phyloP scores from a whole-genome alignment of 2,797 vertebrate genomes.

The Etheostoma perlongum region DNA sequence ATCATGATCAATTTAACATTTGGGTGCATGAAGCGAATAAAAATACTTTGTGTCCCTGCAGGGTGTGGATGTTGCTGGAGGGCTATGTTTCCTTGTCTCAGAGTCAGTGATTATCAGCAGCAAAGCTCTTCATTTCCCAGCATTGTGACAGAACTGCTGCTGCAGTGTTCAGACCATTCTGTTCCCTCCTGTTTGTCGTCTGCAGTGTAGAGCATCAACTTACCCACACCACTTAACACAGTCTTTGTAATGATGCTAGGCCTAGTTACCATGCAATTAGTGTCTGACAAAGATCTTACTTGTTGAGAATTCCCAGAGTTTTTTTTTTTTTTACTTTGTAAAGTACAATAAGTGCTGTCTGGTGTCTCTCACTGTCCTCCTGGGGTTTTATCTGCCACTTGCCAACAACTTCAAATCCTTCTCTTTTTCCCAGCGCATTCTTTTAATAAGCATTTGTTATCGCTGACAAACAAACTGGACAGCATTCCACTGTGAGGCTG shows the following conservation, averaged over 20 bases:
- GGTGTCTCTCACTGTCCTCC: conserved; percentile 18
- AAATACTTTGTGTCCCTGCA: not conserved
- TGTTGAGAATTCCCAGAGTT: conserved; percentile 20
- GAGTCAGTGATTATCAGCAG: conserved; percentile 45
- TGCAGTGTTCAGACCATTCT: conserved; percentile 17
- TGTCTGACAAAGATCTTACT: conserved; percentile 37
- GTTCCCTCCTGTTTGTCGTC: conserved; percentile 12
- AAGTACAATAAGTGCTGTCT: conserved; percentile 12
- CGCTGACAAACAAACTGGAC: conserved; percentile 40
- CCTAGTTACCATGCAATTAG: conserved; percentile 49
- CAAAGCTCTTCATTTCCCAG: conserved; percentile 46
- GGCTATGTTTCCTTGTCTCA: not conserved
- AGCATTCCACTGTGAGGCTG: conserved; percentile 16
- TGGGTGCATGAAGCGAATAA: not conserved
- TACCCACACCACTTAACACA: not conserved
- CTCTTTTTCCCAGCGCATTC: conserved; percentile 19
- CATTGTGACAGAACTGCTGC: conserved; percentile 17
- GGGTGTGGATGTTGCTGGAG: not conserved
- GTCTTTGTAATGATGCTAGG: conserved; percentile 14
- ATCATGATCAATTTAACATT: not conserved
- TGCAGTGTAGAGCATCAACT: not conserved
- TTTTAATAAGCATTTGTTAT: conserved; percentile 46
- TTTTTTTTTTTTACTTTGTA: conserved; percentile 10
- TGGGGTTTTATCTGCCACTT: conserved; percentile 26
- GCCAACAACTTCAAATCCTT: conserved; percentile 29